A percentile compares a stretch with the other conserved stretches of the same genome.
phyloP scores from a whole-genome alignment of 2,888 invertebrate species.

The Lydus trimaculatus region DNA sequence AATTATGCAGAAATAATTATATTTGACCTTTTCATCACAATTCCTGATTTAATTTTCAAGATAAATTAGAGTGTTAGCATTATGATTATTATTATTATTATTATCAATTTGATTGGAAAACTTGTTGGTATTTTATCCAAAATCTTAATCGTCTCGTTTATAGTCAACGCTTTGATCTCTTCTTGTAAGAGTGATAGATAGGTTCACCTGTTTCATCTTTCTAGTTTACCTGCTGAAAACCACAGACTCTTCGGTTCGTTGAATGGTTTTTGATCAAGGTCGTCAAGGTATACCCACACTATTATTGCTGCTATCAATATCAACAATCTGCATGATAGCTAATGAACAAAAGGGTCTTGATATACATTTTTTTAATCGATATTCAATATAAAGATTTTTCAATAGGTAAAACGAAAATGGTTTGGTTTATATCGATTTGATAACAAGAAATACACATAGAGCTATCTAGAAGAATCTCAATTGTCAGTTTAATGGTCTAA shows the following conservation, averaged over 20 bases:
- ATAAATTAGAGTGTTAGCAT: background rate
- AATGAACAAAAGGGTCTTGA: slow-evolving; percentile 45
- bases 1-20: slow-evolving; percentile 9
- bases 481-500: background rate
- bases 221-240: slow-evolving; percentile 15
- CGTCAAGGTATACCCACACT: slow-evolving; percentile 42
- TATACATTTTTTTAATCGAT: slow-evolving; percentile 24
- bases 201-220: slow-evolving; percentile 22
- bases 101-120: background rate
- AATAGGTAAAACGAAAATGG: too few relatives aligned
- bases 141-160: background rate
- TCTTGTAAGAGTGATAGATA: background rate
- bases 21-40: background rate
- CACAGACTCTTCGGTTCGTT: slow-evolving; percentile 28
- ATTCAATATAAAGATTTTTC: background rate
- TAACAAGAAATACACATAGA: background rate
- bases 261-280: slow-evolving; percentile 43
- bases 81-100: background rate
- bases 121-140: background rate
- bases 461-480: background rate
- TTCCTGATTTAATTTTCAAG: background rate
- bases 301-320: slow-evolving; percentile 11
- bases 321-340: background rate
- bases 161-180: background rate
- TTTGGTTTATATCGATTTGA: background rate